A percentile compares a stretch with the other conserved stretches of the same genome.
Conservation (phyloP, 1,140 invertebrate genomes). For the Pseudomyrmex gracilis region DNA sequence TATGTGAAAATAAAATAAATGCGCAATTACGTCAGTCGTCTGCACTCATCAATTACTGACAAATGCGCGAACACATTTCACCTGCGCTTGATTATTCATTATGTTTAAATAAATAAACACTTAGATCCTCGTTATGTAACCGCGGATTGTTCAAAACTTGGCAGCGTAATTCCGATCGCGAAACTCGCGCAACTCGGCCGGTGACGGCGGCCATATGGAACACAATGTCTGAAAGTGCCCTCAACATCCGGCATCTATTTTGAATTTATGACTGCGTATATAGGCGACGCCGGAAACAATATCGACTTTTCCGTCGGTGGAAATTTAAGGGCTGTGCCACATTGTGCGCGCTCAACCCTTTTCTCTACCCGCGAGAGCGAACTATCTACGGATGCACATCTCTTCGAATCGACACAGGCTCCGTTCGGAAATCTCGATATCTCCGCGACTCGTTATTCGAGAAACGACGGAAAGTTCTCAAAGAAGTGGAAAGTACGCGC, state of each 20-base stretch:
- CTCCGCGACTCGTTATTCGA: constrained; percentile 4
- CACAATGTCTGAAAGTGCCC: constrained; percentile 55
- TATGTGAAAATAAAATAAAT: neutral
- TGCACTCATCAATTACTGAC: too few species aligned
- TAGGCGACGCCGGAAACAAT: constrained; percentile 60
- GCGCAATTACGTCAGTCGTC: too few species aligned
- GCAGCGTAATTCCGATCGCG: constrained; percentile 21
- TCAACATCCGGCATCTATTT: constrained; percentile 57
- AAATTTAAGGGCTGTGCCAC: constrained; percentile 56
- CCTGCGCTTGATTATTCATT: neutral
- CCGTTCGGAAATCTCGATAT: neutral
- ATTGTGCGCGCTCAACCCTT: too few species aligned
- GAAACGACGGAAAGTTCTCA: constrained; percentile 41
- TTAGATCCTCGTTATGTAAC: neutral
- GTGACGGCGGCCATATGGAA: constrained; percentile 37
- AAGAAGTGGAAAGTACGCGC: constrained; percentile 19
- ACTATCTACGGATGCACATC: neutral
- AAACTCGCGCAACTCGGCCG: constrained; percentile 23
- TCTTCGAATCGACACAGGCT: neutral
- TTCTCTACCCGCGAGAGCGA: neutral
- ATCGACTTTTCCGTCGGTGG: constrained; percentile 50
- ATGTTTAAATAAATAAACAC: neutral
- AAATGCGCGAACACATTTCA: too few species aligned
- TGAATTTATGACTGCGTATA: constrained; percentile 62
- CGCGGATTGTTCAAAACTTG: constrained; percentile 15